These are phyloP conservation scores for Agonum fuliginosum DNA, from an alignment of 2,888 invertebrate genomes.

Conservation along the genomic window DNA sequence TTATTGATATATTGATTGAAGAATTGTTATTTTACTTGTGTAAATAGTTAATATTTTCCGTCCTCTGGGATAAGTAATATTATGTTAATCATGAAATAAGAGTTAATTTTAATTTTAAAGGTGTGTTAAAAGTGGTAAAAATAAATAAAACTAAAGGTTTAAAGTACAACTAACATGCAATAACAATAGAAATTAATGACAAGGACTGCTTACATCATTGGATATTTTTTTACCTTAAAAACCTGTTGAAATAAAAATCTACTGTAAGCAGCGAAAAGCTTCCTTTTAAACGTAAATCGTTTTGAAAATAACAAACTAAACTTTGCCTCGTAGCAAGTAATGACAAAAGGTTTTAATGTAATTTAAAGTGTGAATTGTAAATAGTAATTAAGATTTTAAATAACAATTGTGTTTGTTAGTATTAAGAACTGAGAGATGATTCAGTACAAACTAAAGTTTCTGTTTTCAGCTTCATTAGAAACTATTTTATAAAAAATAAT, in stretches of 20 bases:
- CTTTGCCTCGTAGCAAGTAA: constrained; percentile 31
- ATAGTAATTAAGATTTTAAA: constrained; percentile 38
- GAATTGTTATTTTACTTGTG: no score
- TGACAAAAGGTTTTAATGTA: constrained; percentile 28
- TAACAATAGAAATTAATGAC: constrained; percentile 24
- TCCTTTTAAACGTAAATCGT: constrained; percentile 16
- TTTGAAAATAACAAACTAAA: constrained; percentile 33
- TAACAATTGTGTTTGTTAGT: constrained; percentile 38
- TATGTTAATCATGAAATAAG: not conserved
- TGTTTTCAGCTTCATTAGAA: constrained; percentile 32
- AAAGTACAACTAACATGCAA: constrained; percentile 25
- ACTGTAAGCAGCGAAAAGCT: constrained; percentile 20
- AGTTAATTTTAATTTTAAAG: not conserved
- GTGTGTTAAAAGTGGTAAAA: constrained; percentile 1
- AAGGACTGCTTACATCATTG: constrained; percentile 23
- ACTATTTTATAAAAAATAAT: constrained; percentile 38
- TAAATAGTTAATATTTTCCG: no score
- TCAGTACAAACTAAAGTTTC: constrained; percentile 33
- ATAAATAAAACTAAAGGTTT: constrained; percentile 1
- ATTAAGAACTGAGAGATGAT: constrained; percentile 42
- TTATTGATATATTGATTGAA: no score
- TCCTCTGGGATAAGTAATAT: not conserved
- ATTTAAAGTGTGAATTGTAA: constrained; percentile 35
- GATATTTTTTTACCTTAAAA: constrained; percentile 15
- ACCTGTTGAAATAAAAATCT: not conserved